Percentiles rank a stretch among this genome's conserved stretches.
These are phyloP conservation scores for Neoseiulus cucumeris DNA, from an alignment of 1,140 invertebrate genomes.

Conservation along the genomic window DNA sequence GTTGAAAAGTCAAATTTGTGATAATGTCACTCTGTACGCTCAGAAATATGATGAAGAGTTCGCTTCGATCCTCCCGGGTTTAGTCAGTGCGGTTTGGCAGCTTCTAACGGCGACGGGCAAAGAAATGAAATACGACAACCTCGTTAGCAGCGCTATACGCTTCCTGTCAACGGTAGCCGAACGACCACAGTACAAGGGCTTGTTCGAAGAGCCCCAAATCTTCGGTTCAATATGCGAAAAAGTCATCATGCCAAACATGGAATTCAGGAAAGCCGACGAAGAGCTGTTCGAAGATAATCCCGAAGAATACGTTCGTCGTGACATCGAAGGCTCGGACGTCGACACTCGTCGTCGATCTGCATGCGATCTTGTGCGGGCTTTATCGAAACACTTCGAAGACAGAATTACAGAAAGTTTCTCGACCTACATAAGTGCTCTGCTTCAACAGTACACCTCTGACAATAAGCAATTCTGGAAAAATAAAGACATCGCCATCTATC, in stretches of 20 bases:
- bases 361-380: conserved; percentile 78
- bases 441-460: conserved; percentile 54
- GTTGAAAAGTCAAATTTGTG: conserved; percentile 81
- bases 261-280: conserved; percentile 80
- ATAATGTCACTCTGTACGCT: conserved; percentile 81
- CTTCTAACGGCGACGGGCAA: conserved; percentile 59
- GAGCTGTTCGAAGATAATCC: conserved; percentile 94
- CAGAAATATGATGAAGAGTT: conserved; percentile 97
- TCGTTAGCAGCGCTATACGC: conserved; percentile 85
- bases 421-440: conserved; percentile 44
- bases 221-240: conserved; percentile 86
- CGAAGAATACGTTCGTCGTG: conserved; percentile 87
- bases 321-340: conserved; percentile 96
- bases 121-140: conserved; percentile 69
- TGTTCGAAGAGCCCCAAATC: conserved; percentile 71
- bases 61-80: conserved; percentile 56
- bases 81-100: conserved; percentile 82
- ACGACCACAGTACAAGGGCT: conserved; percentile 54
- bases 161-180: conserved; percentile 87
- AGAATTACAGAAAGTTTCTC: conserved; percentile 82
- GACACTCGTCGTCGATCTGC: conserved; percentile 83
- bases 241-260: conserved; percentile 92
- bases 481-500: conserved; percentile 86
- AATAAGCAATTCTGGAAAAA: conserved; percentile 60
- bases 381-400: conserved; percentile 68